Evolutionary conservation across 1,140 invertebrate species (phyloP).

Genomic region (Drosophila neocordata): DNA sequence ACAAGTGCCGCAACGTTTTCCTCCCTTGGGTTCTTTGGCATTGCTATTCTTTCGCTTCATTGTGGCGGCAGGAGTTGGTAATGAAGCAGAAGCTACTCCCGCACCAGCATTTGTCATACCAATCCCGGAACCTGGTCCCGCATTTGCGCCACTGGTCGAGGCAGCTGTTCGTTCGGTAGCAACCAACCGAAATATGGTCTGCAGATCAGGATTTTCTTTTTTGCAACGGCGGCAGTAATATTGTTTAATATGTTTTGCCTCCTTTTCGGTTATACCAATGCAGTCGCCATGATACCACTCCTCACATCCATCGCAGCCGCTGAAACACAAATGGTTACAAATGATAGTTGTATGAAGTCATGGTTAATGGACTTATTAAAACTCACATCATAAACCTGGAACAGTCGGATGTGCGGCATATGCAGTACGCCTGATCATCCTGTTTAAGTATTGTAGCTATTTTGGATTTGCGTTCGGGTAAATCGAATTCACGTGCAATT

Average conservation of each 20-base stretch:
- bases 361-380: neutral
- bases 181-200: conserved; percentile 87
- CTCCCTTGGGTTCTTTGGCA: conserved; percentile 39
- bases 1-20: conserved; percentile 91
- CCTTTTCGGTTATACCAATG: conserved; percentile 96
- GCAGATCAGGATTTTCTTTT: conserved; percentile 91
- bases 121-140: conserved; percentile 57
- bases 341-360: no score
- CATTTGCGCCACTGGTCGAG: conserved; percentile 39
- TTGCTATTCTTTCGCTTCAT: conserved; percentile 47
- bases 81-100: neutral
- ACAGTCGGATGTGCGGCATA: conserved; percentile 96
- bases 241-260: conserved; percentile 96
- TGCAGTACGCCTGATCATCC: conserved; percentile 95
- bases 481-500: conserved; percentile 94
- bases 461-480: conserved; percentile 95
- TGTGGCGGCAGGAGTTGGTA: conserved; percentile 11
- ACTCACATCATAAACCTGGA: conserved; percentile 98
- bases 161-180: conserved; percentile 59
- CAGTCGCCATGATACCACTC: conserved; percentile 99
- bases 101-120: neutral
- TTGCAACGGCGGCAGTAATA: conserved; percentile 95
- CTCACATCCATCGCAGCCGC: conserved; percentile 97
- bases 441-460: conserved; percentile 94
- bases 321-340: conserved; percentile 78